A percentile compares a stretch with the other conserved stretches of the same genome.
phyloP scores from a whole-genome alignment of 1,140 invertebrate genomes.

The Zophobas morio region DNA sequence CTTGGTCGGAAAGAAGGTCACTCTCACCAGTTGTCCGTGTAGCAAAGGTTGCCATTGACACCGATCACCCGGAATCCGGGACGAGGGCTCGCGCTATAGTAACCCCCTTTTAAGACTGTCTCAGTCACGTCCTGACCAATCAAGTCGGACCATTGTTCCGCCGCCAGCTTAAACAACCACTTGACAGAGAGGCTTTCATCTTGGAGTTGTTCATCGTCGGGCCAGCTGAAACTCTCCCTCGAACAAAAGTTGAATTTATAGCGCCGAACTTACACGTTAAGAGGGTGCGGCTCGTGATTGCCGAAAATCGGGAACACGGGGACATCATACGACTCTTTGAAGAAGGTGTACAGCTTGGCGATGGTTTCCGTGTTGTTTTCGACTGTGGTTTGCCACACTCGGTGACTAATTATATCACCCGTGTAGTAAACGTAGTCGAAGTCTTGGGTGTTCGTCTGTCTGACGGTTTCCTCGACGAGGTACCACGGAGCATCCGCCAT shows the following conservation, averaged over 20 bases:
- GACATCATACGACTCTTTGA: slow-evolving; percentile 77
- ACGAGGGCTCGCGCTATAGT: slow-evolving; percentile 76
- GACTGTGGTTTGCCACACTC: slow-evolving; percentile 85
- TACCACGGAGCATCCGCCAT: slow-evolving; percentile 74
- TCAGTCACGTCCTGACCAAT: slow-evolving; percentile 74
- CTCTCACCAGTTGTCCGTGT: slow-evolving; percentile 67
- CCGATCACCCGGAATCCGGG: slow-evolving; percentile 81
- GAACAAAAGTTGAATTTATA: not conserved
- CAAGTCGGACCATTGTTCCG: slow-evolving; percentile 73
- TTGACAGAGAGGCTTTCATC: slow-evolving; percentile 70
- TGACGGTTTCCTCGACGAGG: slow-evolving; percentile 53
- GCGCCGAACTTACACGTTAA: slow-evolving; percentile 79
- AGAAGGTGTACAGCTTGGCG: slow-evolving; percentile 70
- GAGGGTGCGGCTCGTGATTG: slow-evolving; percentile 92
- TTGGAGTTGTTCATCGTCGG: slow-evolving; percentile 15
- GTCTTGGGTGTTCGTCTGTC: slow-evolving; percentile 51
- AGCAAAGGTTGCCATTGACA: slow-evolving; percentile 83
- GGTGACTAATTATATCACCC: slow-evolving; percentile 88
- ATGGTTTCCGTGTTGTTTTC: slow-evolving; percentile 77
- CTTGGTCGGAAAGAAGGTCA: not conserved
- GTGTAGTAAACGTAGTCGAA: slow-evolving; percentile 85
- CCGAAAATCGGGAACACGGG: slow-evolving; percentile 83
- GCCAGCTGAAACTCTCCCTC: slow-evolving; percentile 16
- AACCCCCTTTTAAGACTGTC: slow-evolving; percentile 78
- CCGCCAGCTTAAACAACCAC: slow-evolving; percentile 81